Base-by-base conservation (phyloP, 2,888 invertebrate genomes). In the Tricholauxania praeusta region DNA sequence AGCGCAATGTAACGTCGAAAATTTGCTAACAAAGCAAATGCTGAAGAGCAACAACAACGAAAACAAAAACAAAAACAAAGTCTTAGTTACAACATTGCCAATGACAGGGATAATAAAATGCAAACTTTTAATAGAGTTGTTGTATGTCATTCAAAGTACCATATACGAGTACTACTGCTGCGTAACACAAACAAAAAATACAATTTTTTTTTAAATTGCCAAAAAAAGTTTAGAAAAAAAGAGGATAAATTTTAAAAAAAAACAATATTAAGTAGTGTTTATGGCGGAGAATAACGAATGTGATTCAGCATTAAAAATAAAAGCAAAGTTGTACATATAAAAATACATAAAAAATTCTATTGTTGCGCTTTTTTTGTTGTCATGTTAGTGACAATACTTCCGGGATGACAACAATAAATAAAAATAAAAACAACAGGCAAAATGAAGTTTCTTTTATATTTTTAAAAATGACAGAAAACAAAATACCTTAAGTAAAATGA, bases 81-180 rank as follows among this genome's bases (percentile, higher is more conserved):
- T 10, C 39, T 39, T 39, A 7, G 39, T 39, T 39, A 39, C 39
- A 39, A 62, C 47, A 60, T n/a, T 39, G 39, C 39, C 60, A 60
- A 32, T 28, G 39, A 60, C 60, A 60, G 28, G 32, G 39, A 39
- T 47, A 62, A 39, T 39, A 62, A 62, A 17, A 62, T 39, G 60
- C 17, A 17, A 62, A 62, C 39, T 57, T 57, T 17, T 57, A 57
- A 57, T 57, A 57, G 28, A 57, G 57, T 57, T 55, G 55, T 55
- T 57, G 57, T 57, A 28, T 28, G 28, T 57, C 57, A 57, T 22
- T 15, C 57, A 19, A 17, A 57, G 22, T 19, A 57, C 19, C 57
- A 28, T 39, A 39, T 1, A n/a, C n/a, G n/a, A n/a, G n/a, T n/a
- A 28, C 57, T 28, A 10, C 57, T 28, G 28, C 4, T 28, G 28